Conservation (phyloP, 2,888 invertebrate genomes). For the Drosophila picticornis region DNA sequence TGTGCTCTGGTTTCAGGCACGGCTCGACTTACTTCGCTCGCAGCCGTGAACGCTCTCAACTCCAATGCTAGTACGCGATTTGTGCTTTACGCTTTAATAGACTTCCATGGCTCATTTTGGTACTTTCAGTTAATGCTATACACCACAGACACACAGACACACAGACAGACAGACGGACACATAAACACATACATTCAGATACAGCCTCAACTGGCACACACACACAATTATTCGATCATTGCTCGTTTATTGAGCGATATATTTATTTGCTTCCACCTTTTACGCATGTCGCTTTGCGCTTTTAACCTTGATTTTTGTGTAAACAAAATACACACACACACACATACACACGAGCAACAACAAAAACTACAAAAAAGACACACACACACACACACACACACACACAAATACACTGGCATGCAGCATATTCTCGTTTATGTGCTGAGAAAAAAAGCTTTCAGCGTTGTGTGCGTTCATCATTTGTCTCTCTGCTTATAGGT, state of each 20-base stretch:
- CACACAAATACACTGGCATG: constrained; percentile 39
- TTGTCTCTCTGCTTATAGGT: constrained; percentile 44
- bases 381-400: constrained; percentile 35
- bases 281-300: constrained; percentile 77
- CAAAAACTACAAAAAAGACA: constrained; percentile 28
- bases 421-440: constrained; percentile 57
- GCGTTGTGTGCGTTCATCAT: constrained; percentile 60
- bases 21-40: constrained; percentile 37
- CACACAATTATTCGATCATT: constrained; percentile 56
- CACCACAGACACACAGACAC: constrained; percentile 1
- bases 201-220: background rate
- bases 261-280: constrained; percentile 75
- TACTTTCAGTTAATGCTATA: constrained; percentile 51
- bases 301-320: constrained; percentile 80
- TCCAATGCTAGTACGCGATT: constrained; percentile 43
- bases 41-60: constrained; percentile 33
- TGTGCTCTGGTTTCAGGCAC: constrained; percentile 55
- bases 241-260: constrained; percentile 69
- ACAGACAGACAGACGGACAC: background rate
- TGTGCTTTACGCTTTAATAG: constrained; percentile 52
- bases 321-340: constrained; percentile 63
- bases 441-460: constrained; percentile 68
- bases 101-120: constrained; percentile 47
- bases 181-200: background rate
- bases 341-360: constrained; percentile 38